Percentiles rank a stretch among this genome's conserved stretches.
Evolutionary conservation across 2,113 vertebrate genomes (phyloP).

Genomic region (Ahaetulla prasina): DNA sequence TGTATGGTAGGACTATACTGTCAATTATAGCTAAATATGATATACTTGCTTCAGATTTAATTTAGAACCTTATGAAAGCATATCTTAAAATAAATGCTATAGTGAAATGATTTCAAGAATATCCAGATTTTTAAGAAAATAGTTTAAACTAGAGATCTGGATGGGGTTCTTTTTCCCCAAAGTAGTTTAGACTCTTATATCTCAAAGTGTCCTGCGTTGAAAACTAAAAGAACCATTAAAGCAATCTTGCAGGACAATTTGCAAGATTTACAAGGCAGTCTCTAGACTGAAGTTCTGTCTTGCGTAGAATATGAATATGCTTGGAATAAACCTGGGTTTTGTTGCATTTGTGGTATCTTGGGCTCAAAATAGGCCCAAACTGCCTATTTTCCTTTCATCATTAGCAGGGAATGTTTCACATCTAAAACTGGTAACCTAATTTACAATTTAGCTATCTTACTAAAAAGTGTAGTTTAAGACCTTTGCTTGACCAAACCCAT

Average conservation of each 20-base stretch:
- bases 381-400: not conserved
- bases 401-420: not conserved
- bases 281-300: not conserved
- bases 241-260: not conserved
- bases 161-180: not conserved
- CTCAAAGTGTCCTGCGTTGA: not conserved
- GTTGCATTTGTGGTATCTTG: not conserved
- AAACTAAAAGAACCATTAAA: not conserved
- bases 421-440: not conserved
- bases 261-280: not conserved
- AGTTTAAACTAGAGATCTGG: not conserved
- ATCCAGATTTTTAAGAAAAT: not conserved
- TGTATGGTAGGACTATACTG: not conserved
- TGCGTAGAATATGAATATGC: not conserved
- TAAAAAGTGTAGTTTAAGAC: not conserved
- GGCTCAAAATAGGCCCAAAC: not conserved
- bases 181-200: not conserved
- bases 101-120: conserved; percentile 11
- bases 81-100: not conserved
- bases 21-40: not conserved
- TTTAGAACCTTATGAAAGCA: not conserved
- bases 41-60: not conserved
- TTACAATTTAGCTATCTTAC: not conserved
- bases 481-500: not conserved
- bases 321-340: not conserved